Evolutionary conservation across 1,140 invertebrate species (phyloP), one percentile per base, ranked within the genome.

Genomic region (Trachelipus rathkii): DNA sequence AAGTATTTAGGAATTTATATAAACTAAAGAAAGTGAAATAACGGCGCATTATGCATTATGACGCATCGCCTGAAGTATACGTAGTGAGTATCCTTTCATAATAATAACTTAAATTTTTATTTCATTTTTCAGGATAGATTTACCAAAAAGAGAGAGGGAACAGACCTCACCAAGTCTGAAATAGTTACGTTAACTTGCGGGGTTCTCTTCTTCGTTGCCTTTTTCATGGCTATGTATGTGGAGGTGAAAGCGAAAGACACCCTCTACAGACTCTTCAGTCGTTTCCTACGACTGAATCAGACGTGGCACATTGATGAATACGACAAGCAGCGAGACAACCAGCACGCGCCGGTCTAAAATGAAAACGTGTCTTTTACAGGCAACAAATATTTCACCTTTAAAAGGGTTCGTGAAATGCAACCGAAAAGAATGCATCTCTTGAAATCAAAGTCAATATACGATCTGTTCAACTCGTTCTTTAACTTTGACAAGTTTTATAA

Each of bases 141-240:
- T 24, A 74, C 74, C n/a, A 75, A 80, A 60, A 82, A 81, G 44
- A 72, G 83, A 23, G 84, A 85, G 77, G 84, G 85, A 68, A 83
- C 84, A 15, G 84, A 87, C 73, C 83, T 88, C 46, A 87, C 85
- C 0, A 82, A 84, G 8, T 85, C 87, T 44, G 87, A 88, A 79
- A 84, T 87, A 13, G 84, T 88, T 9, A 88, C 87, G 0, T 82
- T 88, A 19, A 84, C 86, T 0, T 88, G 87, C 82, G 88, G 87
- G 0, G 86, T 88, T 8, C 81, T 87, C 43, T 88, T 88, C 81
- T 88, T 88, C 81, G 84, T 88, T 21, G 86, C 87, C 10, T 88
- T 88, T 78, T 88, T 88, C 82, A 83, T 88, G 10, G 87, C 87
- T 50, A 88, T 88, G 86, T 87, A 88, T 77, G 87, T 87, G 23